phyloP scores from a whole-genome alignment of 2,888 invertebrate genomes.

The Sminthurides aquaticus region DNA sequence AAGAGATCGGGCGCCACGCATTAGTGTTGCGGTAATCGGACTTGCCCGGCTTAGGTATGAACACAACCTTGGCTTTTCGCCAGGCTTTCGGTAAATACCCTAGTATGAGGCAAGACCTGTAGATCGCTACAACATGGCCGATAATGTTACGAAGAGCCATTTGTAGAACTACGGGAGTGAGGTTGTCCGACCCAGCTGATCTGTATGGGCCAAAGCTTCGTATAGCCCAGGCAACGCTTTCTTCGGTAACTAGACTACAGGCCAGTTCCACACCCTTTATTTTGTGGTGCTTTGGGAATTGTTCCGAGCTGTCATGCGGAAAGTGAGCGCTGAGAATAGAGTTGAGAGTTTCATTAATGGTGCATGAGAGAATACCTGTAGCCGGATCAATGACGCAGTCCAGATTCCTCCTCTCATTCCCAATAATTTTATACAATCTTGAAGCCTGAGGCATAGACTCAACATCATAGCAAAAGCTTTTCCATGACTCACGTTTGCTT shows the following conservation, averaged over 20 bases:
- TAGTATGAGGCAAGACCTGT: neutral
- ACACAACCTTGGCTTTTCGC: neutral
- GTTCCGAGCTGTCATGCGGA: neutral
- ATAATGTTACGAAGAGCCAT: neutral
- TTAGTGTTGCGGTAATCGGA: neutral
- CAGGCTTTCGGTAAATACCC: neutral
- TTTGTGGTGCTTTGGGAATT: neutral
- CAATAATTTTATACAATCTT: neutral
- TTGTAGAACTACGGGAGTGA: neutral
- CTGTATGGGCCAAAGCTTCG: neutral
- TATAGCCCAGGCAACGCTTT: neutral
- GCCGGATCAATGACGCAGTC: neutral
- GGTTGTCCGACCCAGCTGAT: neutral
- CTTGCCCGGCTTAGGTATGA: neutral
- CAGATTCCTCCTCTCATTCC: neutral
- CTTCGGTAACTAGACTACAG: neutral
- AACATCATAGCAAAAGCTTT: neutral
- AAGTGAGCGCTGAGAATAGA: neutral
- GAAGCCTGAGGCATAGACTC: neutral
- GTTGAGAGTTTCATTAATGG: neutral
- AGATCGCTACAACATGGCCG: neutral
- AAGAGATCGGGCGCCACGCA: too few relatives aligned
- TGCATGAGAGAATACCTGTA: neutral
- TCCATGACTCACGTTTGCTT: neutral
- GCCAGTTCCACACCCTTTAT: neutral